A percentile compares a stretch with the other conserved stretches of the same genome.
These are phyloP conservation scores for Gobiocypris rarus DNA, from an alignment of 2,113 vertebrate genomes.

Conservation along the genomic window DNA sequence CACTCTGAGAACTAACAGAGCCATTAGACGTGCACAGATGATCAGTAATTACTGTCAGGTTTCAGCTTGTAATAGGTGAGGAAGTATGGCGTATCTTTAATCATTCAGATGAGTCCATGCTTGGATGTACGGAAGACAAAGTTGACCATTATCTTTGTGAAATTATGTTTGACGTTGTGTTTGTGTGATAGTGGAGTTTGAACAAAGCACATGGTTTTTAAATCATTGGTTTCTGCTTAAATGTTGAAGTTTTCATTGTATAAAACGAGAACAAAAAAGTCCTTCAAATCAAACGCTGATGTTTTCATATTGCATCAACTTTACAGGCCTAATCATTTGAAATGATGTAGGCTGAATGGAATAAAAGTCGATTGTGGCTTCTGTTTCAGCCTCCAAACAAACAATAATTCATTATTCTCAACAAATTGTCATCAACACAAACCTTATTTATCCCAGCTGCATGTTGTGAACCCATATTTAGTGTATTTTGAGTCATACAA, in stretches of 20 bases:
- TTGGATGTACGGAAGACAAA: conserved; percentile 22
- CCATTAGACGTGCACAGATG: conserved; percentile 50
- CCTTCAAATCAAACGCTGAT: neutral
- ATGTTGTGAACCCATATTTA: neutral
- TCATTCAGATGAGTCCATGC: conserved; percentile 62
- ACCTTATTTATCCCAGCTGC: neutral
- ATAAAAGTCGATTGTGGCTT: neutral
- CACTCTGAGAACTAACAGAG: conserved; percentile 55
- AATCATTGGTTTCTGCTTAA: neutral
- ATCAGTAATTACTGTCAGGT: conserved; percentile 53
- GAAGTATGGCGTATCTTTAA: conserved; percentile 44
- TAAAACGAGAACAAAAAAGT: neutral
- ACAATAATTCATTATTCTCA: neutral
- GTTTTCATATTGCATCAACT: too few species aligned
- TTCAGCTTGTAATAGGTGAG: conserved; percentile 46
- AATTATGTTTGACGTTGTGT: conserved; percentile 22
- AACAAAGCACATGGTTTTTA: neutral
- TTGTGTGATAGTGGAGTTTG: neutral
- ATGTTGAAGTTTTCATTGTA: neutral
- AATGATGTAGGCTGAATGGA: neutral
- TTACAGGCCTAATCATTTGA: too few species aligned
- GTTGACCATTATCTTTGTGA: neutral
- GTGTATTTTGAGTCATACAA: neutral
- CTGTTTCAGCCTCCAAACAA: neutral
- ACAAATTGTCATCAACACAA: neutral